Base-by-base conservation (phyloP, 2,888 invertebrate genomes). In the Noctua pronuba region DNA sequence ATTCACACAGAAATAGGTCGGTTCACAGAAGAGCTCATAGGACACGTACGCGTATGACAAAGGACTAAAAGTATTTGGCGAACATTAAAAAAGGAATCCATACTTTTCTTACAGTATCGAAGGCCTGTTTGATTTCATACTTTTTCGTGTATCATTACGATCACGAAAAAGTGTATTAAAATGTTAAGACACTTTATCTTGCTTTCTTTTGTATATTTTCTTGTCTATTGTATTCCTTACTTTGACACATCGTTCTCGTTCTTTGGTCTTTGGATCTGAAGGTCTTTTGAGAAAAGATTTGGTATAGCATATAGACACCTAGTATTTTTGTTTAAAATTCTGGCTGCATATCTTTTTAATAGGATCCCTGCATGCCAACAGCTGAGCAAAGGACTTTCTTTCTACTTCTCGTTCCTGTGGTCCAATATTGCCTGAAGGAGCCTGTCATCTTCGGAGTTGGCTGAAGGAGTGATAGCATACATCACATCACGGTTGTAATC, bases 1-100 rank as follows among this genome's bases (percentile, higher is more conserved):
- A 67, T 77, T 83, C 69, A 64, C 28, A 52, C 66, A 67, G 49
- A 79, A 86, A 86, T 83, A 83, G 74, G 79, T 79, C 73, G 64
- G 70, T 86, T 74, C 83, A 62, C 55, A n/a, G 72, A 86, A 84
- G 46, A 60, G 68, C 66, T 49, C 64, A 46, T 38, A 60, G 49
- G 11, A 49, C 10, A 52, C 38, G 65, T 52, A 73, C 31, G 21
- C 35, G 55, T n/a, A 38, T 28, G 10, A 11, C 3, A 64, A 68
- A 64, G 28, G 55, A 18, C 31, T 5, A 16, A 18, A 65, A 65
- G 41, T 82, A 58, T 82, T 77, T 65, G 46, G 55, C 11, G 4
- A 41, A 58, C n/a, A 41, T 65, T 60, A 58, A 46, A 44, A 55
- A 35, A 38, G 16, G 58, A 69, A 80, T 35, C n/a, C 72, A 6